Evolutionary conservation across 2,113 vertebrate genomes (phyloP).

Genomic region (Hippocampus guttulatus): DNA sequence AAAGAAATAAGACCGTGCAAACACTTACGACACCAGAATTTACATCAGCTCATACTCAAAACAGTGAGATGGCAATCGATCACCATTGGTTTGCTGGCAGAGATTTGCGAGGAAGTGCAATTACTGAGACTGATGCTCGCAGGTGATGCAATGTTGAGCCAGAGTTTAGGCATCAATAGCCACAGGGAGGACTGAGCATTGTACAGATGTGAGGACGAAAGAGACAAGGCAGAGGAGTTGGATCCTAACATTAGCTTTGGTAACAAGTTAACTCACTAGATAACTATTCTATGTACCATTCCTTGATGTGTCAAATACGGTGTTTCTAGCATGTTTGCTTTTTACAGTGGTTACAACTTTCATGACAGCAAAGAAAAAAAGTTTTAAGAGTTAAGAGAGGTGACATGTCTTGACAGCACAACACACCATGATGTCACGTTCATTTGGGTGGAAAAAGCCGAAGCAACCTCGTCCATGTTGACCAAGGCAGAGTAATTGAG

Average conservation of each 20-base stretch:
- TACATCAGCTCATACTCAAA: too few species aligned
- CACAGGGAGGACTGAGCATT: background rate
- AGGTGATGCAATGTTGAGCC: background rate
- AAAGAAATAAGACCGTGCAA: background rate
- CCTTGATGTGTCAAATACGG: too few species aligned
- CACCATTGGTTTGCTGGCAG: too few species aligned
- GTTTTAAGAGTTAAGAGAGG: too few species aligned
- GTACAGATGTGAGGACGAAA: background rate
- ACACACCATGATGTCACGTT: too few species aligned
- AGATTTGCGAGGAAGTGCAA: too few species aligned
- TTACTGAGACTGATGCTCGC: background rate
- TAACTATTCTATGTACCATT: background rate
- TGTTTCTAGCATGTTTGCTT: too few species aligned
- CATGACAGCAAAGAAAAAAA: background rate
- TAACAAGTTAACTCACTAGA: background rate
- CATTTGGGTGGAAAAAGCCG: too few species aligned
- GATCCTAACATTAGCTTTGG: background rate
- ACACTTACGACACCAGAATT: too few species aligned
- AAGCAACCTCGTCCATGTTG: background rate
- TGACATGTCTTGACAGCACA: too few species aligned
- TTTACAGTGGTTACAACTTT: background rate
- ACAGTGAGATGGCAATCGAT: too few species aligned
- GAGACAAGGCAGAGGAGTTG: background rate
- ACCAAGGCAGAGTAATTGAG: background rate
- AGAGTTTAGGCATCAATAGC: background rate